These are phyloP conservation scores for Hylaeus volcanicus DNA, from an alignment of 1,140 invertebrate genomes.

Conservation along the genomic window DNA sequence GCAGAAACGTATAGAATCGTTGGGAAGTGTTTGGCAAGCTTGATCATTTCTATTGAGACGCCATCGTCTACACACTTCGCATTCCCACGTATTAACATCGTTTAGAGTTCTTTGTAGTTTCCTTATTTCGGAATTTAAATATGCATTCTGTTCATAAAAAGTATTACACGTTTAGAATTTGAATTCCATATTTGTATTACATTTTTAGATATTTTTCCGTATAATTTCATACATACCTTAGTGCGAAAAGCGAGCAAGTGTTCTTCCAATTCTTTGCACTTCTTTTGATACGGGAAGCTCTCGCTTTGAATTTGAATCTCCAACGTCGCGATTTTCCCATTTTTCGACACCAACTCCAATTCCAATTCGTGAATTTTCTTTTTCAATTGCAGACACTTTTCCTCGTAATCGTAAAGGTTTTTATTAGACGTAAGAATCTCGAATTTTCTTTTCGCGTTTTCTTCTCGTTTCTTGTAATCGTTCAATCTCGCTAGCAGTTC, in stretches of 20 bases:
- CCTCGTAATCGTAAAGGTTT: background rate
- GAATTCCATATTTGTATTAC: background rate
- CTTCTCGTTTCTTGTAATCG: background rate
- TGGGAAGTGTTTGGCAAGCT: conserved; percentile 62
- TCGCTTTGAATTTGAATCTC: conserved; percentile 71
- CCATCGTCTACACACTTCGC: conserved; percentile 68
- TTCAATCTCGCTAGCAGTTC: background rate
- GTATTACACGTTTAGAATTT: conserved; percentile 6
- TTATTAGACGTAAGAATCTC: conserved; percentile 30
- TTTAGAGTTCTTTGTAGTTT: conserved; percentile 53
- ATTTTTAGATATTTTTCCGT: background rate
- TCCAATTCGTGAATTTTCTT: conserved; percentile 68
- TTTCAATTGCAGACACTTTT: conserved; percentile 48
- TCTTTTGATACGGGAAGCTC: conserved; percentile 70
- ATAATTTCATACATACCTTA: conserved; percentile 61
- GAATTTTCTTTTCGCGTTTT: conserved; percentile 61
- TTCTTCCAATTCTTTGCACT: conserved; percentile 70
- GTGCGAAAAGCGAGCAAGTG: conserved; percentile 51
- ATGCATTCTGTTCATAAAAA: conserved; percentile 55
- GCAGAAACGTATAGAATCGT: conserved; percentile 57
- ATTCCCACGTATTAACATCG: conserved; percentile 59
- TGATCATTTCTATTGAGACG: conserved; percentile 64
- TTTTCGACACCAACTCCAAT: conserved; percentile 67
- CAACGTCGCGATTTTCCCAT: conserved; percentile 71
- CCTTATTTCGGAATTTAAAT: conserved; percentile 55